A percentile compares a stretch with the other conserved stretches of the same genome.
Evolutionary conservation across 2,888 invertebrate genomes (phyloP).

Genomic region (Brachyptera putata): DNA sequence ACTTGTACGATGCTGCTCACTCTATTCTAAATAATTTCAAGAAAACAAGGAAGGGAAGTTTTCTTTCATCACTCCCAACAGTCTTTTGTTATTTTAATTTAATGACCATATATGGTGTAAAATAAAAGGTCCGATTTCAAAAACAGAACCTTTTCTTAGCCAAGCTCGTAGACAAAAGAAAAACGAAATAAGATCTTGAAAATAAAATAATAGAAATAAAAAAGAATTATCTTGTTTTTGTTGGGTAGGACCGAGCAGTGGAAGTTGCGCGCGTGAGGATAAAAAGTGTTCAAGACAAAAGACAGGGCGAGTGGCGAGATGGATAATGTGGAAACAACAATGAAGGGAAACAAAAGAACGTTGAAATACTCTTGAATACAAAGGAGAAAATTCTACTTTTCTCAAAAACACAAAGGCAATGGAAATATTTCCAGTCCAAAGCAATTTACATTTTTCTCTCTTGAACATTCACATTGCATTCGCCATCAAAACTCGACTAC

Average conservation of each 20-base stretch:
- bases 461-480: no score
- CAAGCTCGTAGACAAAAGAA: conserved; percentile 1
- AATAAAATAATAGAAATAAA: no score
- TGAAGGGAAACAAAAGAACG: conserved; percentile 30
- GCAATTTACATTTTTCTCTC: conserved; percentile 18
- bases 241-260: not conserved
- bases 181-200: not conserved
- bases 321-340: conserved; percentile 30
- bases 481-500: no score
- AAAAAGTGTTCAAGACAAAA: no score
- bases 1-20: no score
- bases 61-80: not conserved
- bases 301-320: conserved; percentile 27
- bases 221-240: conserved; percentile 17
- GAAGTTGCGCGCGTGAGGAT: no score
- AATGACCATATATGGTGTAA: conserved; percentile 8
- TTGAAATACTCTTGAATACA: conserved; percentile 27
- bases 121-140: conserved; percentile 1
- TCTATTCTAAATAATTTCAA: no score
- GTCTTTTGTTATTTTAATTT: conserved; percentile 5
- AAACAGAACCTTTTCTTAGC: conserved; percentile 2
- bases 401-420: conserved; percentile 10
- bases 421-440: conserved; percentile 19
- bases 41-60: not conserved
- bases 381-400: conserved; percentile 26